These are phyloP conservation scores for Epistrophe grossulariae DNA, from an alignment of 2,888 invertebrate species.

Conservation along the genomic window DNA sequence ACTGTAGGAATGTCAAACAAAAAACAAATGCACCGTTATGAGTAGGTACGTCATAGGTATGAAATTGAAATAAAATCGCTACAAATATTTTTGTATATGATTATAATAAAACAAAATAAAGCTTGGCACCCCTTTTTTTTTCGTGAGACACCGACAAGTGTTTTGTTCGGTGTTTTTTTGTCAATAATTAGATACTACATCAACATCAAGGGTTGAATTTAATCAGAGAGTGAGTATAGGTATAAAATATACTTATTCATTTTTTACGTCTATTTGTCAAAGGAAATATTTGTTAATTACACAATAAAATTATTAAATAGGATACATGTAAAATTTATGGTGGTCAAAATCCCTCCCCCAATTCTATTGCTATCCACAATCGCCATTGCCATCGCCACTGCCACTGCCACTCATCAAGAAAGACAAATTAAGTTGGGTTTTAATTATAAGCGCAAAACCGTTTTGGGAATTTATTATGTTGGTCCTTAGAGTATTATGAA, in stretches of 20 bases:
- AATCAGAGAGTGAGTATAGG: neutral
- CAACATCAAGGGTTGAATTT: slow-evolving; percentile 38
- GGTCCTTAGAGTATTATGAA: slow-evolving; percentile 7
- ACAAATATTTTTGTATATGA: slow-evolving; percentile 6
- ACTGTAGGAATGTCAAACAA: slow-evolving; percentile 17
- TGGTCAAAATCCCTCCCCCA: neutral
- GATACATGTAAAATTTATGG: slow-evolving; percentile 8
- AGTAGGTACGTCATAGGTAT: neutral
- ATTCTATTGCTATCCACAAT: neutral
- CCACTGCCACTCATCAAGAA: neutral
- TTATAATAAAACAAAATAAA: neutral
- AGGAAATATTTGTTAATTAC: slow-evolving; percentile 47
- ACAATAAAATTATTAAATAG: slow-evolving; percentile 47
- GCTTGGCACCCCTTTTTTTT: neutral
- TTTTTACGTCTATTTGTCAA: slow-evolving; percentile 38
- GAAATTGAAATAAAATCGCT: slow-evolving; percentile 32
- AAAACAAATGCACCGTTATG: slow-evolving; percentile 13
- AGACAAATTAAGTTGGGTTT: slow-evolving; percentile 35
- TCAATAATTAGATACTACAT: slow-evolving; percentile 16
- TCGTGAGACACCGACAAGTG: slow-evolving; percentile 20
- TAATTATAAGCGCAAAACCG: slow-evolving; percentile 33
- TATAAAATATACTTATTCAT: neutral
- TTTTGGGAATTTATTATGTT: slow-evolving; percentile 36
- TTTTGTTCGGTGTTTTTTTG: neutral
- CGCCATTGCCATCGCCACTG: neutral